Evolutionary conservation across 1,140 invertebrate genomes (phyloP).

Genomic region (Melitaea cinxia): DNA sequence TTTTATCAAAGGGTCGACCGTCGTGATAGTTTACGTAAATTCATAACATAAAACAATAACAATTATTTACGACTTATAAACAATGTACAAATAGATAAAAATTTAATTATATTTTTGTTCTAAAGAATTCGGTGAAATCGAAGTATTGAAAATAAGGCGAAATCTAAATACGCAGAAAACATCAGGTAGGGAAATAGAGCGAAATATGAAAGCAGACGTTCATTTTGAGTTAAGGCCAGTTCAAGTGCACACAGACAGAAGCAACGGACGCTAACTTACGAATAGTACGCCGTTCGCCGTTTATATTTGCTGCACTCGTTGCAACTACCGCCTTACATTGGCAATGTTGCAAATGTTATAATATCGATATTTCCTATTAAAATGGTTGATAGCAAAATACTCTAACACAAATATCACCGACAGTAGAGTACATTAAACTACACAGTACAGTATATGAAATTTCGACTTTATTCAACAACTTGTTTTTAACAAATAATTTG

Average conservation of each 20-base stretch:
- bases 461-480: too few species aligned
- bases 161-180: neutral
- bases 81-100: neutral
- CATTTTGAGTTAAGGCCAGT: slow-evolving; percentile 30
- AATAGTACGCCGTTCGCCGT: slow-evolving; percentile 62
- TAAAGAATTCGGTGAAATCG: neutral
- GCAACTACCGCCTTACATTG: slow-evolving; percentile 42
- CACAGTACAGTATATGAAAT: too few species aligned
- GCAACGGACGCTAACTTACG: slow-evolving; percentile 62
- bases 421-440: too few species aligned
- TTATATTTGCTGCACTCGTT: slow-evolving; percentile 46
- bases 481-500: too few species aligned
- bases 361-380: slow-evolving; percentile 41
- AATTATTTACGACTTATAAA: neutral
- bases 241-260: slow-evolving; percentile 50
- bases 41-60: neutral
- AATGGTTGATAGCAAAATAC: slow-evolving; percentile 29
- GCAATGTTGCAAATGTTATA: slow-evolving; percentile 31
- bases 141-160: neutral
- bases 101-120: neutral
- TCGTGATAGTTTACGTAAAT: neutral
- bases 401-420: slow-evolving; percentile 3
- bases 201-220: neutral
- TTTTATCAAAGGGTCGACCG: slow-evolving; percentile 7
- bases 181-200: too few species aligned